Evolutionary conservation across 2,888 invertebrate genomes (phyloP).

Genomic region (Scaptomyza tumidula): DNA sequence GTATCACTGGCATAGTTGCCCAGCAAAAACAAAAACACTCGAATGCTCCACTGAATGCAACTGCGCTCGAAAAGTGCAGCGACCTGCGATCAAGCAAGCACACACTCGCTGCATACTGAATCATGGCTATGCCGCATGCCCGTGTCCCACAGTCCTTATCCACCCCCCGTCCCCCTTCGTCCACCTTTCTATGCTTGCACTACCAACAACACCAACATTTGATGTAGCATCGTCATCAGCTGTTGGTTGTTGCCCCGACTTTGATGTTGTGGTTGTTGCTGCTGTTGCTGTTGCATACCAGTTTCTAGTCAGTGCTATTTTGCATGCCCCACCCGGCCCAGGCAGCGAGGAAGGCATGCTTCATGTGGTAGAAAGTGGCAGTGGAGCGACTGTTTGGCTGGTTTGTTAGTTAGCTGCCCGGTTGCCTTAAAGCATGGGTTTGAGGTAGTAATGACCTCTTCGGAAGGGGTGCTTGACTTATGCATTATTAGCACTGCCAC

Average conservation of each 20-base stretch:
- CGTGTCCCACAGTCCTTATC: slow-evolving; percentile 1
- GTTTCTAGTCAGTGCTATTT: slow-evolving; percentile 64
- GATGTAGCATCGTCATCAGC: slow-evolving; percentile 46
- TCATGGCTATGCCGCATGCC: slow-evolving; percentile 9
- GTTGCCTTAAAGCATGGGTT: slow-evolving; percentile 13
- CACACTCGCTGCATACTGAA: slow-evolving; percentile 33
- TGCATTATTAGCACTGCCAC: slow-evolving; percentile 32
- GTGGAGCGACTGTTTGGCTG: slow-evolving; percentile 37
- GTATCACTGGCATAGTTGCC: slow-evolving; percentile 79
- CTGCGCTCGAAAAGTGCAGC: slow-evolving; percentile 61
- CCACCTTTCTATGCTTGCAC: not conserved
- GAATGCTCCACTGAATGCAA: slow-evolving; percentile 73
- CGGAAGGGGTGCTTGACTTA: slow-evolving; percentile 69
- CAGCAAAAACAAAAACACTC: slow-evolving; percentile 68
- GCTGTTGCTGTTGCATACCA: slow-evolving; percentile 64
- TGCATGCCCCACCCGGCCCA: slow-evolving; percentile 56
- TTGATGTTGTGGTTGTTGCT: slow-evolving; percentile 17
- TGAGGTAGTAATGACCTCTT: slow-evolving; percentile 73
- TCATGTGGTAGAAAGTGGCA: slow-evolving; percentile 75
- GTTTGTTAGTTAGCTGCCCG: slow-evolving; percentile 12
- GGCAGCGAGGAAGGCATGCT: slow-evolving; percentile 16
- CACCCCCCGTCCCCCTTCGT: accelerated
- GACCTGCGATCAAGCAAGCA: slow-evolving; percentile 63
- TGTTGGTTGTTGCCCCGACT: slow-evolving; percentile 36
- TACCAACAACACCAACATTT: slow-evolving; percentile 9